Base-by-base conservation (phyloP, 1,140 invertebrate genomes). In the Galleria mellonella region DNA sequence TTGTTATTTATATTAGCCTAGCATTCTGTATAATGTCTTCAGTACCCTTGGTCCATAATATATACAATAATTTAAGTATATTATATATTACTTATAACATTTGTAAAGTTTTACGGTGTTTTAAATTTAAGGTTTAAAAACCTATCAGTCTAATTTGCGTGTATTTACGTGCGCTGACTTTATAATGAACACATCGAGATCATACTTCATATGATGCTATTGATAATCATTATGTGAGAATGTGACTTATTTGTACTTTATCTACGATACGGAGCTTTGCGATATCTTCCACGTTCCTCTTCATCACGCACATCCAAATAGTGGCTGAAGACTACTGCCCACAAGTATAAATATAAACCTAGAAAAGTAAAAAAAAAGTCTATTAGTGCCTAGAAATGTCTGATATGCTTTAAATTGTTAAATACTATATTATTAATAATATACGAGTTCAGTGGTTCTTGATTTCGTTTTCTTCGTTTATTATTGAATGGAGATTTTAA, bases 281-380 rank as follows among this genome's bases (percentile, higher is more conserved):
- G 87, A 73, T 92, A 92, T 9, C 89, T 77, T 8, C 90, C 88
- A 58, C 90, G 72, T 62, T 91, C 88, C 65, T 89, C 88, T 78
- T 93, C 87, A 83, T 93, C 89, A 45, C 89, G 89, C 9, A 94
- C 74, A 51, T 92, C 89, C 50, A 91, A 87, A 63, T 92, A 94
- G 65, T 93, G 92, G 63, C 92, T 94, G 83, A 91, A 94, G 13
- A 93, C 92, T 17, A 94, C 93, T 37, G 91, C 86, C 93, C 93
- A 94, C 72, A 92, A 88, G 87, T 91, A 94, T 44, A 89, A 86
- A 73, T 89, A 94, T 32, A 91, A 72, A 59, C 90, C 92, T 90
- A 87, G 55, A 91, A 90, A 55, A 50, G 55, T 33, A 75, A 17
- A 32, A 45, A 28, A 50, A 23, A 32, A 9, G 32, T 32, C 10